Percentiles rank a stretch among this genome's conserved stretches.
Evolutionary conservation across 2,888 invertebrate genomes (phyloP).

Genomic region (Temnothorax ravouxi): DNA sequence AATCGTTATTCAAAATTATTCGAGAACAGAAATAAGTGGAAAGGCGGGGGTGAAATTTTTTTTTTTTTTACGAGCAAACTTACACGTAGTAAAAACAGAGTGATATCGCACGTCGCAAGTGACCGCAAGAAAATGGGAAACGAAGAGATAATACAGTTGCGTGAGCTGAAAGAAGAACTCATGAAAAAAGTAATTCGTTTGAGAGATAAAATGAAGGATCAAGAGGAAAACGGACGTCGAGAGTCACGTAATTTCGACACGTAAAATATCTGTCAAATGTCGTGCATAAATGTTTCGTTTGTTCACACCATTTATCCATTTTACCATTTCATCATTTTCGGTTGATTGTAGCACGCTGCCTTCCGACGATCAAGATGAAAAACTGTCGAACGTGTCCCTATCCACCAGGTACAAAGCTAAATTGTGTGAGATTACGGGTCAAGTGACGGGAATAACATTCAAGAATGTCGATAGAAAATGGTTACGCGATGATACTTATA

Average conservation of each 20-base stretch:
- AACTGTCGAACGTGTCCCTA: background rate
- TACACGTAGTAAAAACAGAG: no score
- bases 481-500: slow-evolving; percentile 69
- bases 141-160: slow-evolving; percentile 58
- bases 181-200: slow-evolving; percentile 59
- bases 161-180: slow-evolving; percentile 59
- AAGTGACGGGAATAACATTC: slow-evolving; percentile 72
- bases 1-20: no score
- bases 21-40: no score
- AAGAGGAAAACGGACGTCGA: slow-evolving; percentile 30
- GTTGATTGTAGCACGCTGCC: slow-evolving; percentile 17
- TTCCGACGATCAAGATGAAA: background rate
- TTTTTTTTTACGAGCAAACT: no score
- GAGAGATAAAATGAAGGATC: slow-evolving; percentile 56
- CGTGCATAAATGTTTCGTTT: background rate
- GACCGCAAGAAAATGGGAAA: slow-evolving; percentile 51
- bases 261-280: slow-evolving; percentile 14
- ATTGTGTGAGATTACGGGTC: slow-evolving; percentile 61
- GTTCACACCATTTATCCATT: background rate
- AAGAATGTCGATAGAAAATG: slow-evolving; percentile 72
- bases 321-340: background rate
- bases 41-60: no score
- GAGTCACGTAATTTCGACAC: slow-evolving; percentile 11
- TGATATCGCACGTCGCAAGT: no score
- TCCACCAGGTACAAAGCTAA: slow-evolving; percentile 11